phyloP scores from a whole-genome alignment of 1,140 invertebrate species.

The Panagrolaimus sp. region DNA sequence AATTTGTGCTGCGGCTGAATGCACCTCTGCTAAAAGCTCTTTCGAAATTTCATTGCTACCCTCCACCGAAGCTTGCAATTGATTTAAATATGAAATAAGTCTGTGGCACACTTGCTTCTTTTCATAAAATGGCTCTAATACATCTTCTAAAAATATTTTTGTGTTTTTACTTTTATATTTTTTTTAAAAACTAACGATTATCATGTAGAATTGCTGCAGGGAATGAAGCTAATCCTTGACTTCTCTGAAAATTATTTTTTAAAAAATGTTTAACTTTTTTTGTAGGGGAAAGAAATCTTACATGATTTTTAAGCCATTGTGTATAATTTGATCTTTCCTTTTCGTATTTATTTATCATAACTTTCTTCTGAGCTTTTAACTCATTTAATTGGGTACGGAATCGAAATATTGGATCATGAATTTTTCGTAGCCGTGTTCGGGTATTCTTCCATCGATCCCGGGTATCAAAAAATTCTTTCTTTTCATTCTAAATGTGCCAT shows the following conservation, averaged over 20 bases:
- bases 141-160: slow-evolving; percentile 13
- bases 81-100: slow-evolving; percentile 3
- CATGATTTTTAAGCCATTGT: neutral
- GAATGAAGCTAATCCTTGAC: neutral
- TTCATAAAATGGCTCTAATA: slow-evolving; percentile 12
- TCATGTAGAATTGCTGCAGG: neutral
- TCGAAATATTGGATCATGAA: neutral
- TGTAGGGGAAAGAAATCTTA: neutral
- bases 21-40: neutral
- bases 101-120: neutral
- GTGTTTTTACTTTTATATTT: neutral
- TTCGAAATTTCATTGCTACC: neutral
- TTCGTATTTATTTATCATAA: neutral
- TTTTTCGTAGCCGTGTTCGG: neutral
- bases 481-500: neutral
- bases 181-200: neutral
- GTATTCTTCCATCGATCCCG: neutral
- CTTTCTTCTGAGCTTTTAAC: slow-evolving; percentile 3
- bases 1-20: neutral
- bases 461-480: neutral
- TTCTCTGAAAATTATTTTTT: neutral
- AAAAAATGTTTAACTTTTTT: neutral
- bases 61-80: neutral
- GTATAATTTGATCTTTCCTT: neutral
- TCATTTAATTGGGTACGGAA: neutral